Evolutionary conservation across 2,113 vertebrate genomes (phyloP).

Genomic region (Siniperca knerii): DNA sequence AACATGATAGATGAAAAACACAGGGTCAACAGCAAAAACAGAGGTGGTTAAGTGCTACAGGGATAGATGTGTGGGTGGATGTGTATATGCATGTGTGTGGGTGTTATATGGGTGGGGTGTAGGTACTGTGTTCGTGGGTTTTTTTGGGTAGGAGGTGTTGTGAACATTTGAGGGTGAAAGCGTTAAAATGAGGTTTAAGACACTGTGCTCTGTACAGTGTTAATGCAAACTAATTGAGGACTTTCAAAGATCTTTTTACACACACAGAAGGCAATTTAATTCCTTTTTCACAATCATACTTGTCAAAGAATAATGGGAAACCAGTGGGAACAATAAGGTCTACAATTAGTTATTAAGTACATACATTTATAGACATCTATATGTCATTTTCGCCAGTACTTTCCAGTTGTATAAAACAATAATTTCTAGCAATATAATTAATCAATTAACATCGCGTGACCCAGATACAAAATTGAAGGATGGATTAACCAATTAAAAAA

Average conservation of each 20-base stretch:
- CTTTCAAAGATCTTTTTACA: background rate
- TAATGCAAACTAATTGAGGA: background rate
- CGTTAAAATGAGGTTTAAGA: conserved; percentile 27
- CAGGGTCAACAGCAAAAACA: conserved; percentile 8
- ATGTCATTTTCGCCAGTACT: background rate
- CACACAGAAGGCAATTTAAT: background rate
- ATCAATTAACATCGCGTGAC: background rate
- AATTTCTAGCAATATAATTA: background rate
- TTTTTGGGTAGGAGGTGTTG: conserved; percentile 59
- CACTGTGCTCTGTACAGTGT: background rate
- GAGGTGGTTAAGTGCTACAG: conserved; percentile 18
- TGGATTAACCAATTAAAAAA: background rate
- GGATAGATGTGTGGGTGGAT: conserved; percentile 40
- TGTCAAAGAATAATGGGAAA: background rate
- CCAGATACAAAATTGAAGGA: background rate
- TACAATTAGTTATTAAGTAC: background rate
- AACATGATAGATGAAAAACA: conserved; percentile 43
- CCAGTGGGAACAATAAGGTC: background rate
- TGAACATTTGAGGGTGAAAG: conserved; percentile 25
- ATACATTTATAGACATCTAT: background rate
- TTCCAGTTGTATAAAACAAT: background rate
- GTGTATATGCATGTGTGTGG: conserved; percentile 34
- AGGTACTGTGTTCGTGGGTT: conserved; percentile 18
- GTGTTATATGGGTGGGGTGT: conserved; percentile 68
- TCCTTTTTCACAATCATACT: background rate